Base-by-base conservation (phyloP, 2,797 vertebrate genomes). In the Microcaecilia unicolor region DNA sequence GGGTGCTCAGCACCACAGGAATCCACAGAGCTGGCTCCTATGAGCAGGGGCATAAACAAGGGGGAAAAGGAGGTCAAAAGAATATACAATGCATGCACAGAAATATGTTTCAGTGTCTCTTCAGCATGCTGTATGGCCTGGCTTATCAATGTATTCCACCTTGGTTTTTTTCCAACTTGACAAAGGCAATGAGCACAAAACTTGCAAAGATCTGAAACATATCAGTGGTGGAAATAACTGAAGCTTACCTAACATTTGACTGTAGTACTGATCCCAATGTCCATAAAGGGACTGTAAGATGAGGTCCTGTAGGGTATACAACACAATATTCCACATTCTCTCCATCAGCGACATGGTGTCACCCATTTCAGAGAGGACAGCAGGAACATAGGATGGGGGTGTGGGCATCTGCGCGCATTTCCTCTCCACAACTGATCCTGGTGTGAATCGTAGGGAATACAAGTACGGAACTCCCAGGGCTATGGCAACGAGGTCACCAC, bases 341-440 rank as follows among this genome's bases (percentile, higher is more conserved):
- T 90, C 76, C 1, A 12, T 18, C 20, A 91, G 90, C 26, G 64
- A 51, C 87, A 92, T 85, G 31, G 14, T 55, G 51, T 91, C 86
- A 0, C 82, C 88, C 42, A 90, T 79, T 56, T 86, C 86, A 4
- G 83, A 88, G 39, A 89, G 64, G 2, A 55, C 25, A 10, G 70
- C 77, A 0, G 89, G 89, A 0, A 71, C 63, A 2, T 82, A 92
- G 8, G 87, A 90, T 0, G 72, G 67, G 1, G 85, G 85, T 10
- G 86, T 44, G 2, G 90, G 87, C 1, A 86, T 31, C 60, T 90
- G 85, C 18, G 83, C 87, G 0, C 90, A 94, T 9, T 83, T 53
- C 30, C 86, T 83, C 53, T 93, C 89, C 29, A 78, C 46, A 3
- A 80, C 73, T 29, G 71, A 38, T 14, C 58, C 88, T 0, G 83